Base-by-base conservation (phyloP, 2,797 vertebrate genomes). In the Pseudochromis fuscus region DNA sequence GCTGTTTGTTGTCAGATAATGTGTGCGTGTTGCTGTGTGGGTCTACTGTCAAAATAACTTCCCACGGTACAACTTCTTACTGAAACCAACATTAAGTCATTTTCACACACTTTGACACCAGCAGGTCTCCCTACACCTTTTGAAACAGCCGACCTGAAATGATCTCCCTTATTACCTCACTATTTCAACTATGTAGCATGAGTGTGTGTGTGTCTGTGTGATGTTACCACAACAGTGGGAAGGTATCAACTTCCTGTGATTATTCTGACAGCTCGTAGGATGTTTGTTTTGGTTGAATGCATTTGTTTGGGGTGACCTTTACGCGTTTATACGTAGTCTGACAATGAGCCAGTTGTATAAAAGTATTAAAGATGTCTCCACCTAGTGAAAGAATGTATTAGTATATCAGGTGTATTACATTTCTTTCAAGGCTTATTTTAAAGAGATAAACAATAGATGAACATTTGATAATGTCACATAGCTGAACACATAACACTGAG, bases 241-340 rank as follows among this genome's bases (percentile, higher is more conserved):
- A 70, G 19, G 56, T 81, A 31, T 77, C 51, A 2, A 13, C 49
- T 75, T 75, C 59, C 72, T 55, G 61, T 25, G 8, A 35, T 35
- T 51, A 38, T 55, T 55, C 24, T 19, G 33, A 77, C 60, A 53
- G 50, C 65, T 86, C 56, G 38, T 83, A 27, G 7, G 49, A 58
- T 57, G 65, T 79, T 80, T 79, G 19, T 75, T 63, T 59, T 67
- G 70, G 33, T 25, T 77, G 35, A 72, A 40, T 0, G n/a, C 50
- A 16, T 74, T 67, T 83, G 59, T 84, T 64, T 65, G n/a, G 15
- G 58, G 5, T 81, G 84, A 87, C 75, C 67, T 85, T 89, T 77
- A 48, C 7, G 49, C 30, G 59, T 9, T 64, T 35, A 75, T 27
- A 64, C 18, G 6, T n/a, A 13, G 13, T 52, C 40, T 40, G 19